Percentiles rank a stretch among this genome's conserved stretches.
phyloP scores from a whole-genome alignment of 2,888 invertebrate genomes.

The Norana najaformis region DNA sequence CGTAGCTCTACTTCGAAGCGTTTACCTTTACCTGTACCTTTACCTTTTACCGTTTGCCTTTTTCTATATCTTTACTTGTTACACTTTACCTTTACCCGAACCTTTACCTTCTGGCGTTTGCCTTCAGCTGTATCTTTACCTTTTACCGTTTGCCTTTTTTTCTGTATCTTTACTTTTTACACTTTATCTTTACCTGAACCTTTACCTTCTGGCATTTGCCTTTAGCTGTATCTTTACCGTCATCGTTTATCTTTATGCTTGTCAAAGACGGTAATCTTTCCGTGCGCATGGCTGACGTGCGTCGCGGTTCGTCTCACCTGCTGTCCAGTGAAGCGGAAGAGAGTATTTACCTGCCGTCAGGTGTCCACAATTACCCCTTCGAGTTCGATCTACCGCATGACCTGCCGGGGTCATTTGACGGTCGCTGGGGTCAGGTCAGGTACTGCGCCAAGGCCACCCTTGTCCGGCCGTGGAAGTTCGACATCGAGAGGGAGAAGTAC shows the following conservation, averaged over 20 bases:
- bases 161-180: too few relatives aligned
- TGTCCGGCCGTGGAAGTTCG: constrained; percentile 37
- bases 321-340: not conserved
- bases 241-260: not conserved
- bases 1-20: too few relatives aligned
- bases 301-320: not conserved
- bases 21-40: not conserved
- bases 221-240: too few relatives aligned
- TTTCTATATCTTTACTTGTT: too few relatives aligned
- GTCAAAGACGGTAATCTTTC: not conserved
- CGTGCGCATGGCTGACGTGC: not conserved
- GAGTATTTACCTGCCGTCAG: constrained; percentile 20
- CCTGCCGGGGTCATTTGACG: constrained; percentile 33
- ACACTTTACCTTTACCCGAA: too few relatives aligned
- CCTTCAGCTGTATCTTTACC: too few relatives aligned
- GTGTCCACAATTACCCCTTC: constrained; percentile 35
- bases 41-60: too few relatives aligned
- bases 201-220: too few relatives aligned
- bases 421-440: constrained; percentile 37
- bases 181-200: not conserved
- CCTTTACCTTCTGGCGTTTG: too few relatives aligned
- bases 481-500: constrained; percentile 36
- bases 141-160: too few relatives aligned
- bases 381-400: constrained; percentile 33
- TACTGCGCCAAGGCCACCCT: constrained; percentile 34